Evolutionary conservation across 1,140 invertebrate species (phyloP).

Genomic region (Helicoverpa armigera): DNA sequence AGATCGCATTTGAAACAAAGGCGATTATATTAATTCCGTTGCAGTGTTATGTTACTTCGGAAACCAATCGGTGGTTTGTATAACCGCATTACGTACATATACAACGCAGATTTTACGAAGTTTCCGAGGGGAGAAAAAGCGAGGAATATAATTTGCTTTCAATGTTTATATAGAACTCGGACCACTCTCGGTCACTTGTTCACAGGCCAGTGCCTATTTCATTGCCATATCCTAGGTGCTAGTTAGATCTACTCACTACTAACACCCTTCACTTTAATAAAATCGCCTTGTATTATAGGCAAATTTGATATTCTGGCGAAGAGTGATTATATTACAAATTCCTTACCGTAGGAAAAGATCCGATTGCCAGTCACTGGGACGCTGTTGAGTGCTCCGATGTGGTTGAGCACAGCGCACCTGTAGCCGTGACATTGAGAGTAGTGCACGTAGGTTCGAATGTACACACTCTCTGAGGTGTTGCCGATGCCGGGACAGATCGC

Average conservation of each 20-base stretch:
- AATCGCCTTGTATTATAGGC: too few relatives aligned
- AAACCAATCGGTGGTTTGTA: too few relatives aligned
- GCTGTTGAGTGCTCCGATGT: constrained; percentile 95
- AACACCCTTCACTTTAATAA: too few relatives aligned
- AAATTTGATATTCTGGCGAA: background rate
- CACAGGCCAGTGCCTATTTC: too few relatives aligned
- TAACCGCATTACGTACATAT: too few relatives aligned
- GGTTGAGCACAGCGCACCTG: constrained; percentile 97
- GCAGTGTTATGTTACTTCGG: background rate
- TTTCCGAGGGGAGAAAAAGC: too few relatives aligned
- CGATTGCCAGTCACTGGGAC: constrained; percentile 94
- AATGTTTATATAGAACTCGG: too few relatives aligned
- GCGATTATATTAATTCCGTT: background rate
- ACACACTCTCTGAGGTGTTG: constrained; percentile 97
- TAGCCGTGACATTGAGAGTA: constrained; percentile 96
- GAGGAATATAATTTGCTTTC: too few relatives aligned
- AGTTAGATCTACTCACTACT: too few relatives aligned
- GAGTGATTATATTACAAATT: background rate
- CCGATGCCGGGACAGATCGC: constrained; percentile 97
- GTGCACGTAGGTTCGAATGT: constrained; percentile 96
- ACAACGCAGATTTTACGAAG: too few relatives aligned
- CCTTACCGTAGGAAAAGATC: constrained; percentile 96
- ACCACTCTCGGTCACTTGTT: too few relatives aligned
- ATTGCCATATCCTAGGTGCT: too few relatives aligned
- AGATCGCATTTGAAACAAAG: background rate